Conservation (phyloP, 1,140 invertebrate species). For the Telenomus remus region DNA sequence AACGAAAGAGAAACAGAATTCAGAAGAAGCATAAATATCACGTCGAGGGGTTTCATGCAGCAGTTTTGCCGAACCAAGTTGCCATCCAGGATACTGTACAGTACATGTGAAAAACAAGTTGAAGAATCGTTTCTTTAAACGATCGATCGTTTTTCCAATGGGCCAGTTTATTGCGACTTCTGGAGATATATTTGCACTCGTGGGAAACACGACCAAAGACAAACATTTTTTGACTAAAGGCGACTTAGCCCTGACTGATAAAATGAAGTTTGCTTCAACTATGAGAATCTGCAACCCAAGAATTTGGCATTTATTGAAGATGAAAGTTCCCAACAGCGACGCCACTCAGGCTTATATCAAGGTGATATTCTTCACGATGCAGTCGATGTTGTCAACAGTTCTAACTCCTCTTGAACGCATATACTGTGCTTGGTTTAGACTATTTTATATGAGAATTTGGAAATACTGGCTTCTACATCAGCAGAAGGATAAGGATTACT, state of each 20-base stretch:
- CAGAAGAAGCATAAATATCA: too few species aligned
- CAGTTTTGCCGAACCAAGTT: too few species aligned
- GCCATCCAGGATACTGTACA: conserved; percentile 40
- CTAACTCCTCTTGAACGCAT: conserved; percentile 24
- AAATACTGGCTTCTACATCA: too few species aligned
- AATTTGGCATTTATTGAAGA: conserved; percentile 23
- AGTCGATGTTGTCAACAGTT: conserved; percentile 8
- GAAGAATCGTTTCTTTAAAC: conserved; percentile 31
- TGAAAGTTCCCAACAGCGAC: conserved; percentile 29
- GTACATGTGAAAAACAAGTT: conserved; percentile 31
- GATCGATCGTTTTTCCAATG: conserved; percentile 33
- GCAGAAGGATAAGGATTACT: conserved; percentile 10
- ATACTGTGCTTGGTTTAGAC: conserved; percentile 38
- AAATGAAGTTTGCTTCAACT: conserved; percentile 46
- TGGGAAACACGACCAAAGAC: conserved; percentile 24
- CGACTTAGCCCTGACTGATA: conserved; percentile 32
- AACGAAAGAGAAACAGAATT: too few species aligned
- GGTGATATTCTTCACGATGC: conserved; percentile 16
- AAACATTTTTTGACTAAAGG: conserved; percentile 42
- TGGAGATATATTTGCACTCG: conserved; percentile 23
- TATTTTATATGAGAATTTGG: conserved; percentile 23
- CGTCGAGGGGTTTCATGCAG: too few species aligned
- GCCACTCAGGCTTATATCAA: conserved; percentile 23
- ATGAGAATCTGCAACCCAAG: conserved; percentile 31
- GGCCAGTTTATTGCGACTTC: conserved; percentile 23